A percentile compares a stretch with the other conserved stretches of the same genome.
These are phyloP conservation scores for Eupsittula cactorum DNA, from an alignment of 2,113 vertebrate genomes.

Conservation along the genomic window DNA sequence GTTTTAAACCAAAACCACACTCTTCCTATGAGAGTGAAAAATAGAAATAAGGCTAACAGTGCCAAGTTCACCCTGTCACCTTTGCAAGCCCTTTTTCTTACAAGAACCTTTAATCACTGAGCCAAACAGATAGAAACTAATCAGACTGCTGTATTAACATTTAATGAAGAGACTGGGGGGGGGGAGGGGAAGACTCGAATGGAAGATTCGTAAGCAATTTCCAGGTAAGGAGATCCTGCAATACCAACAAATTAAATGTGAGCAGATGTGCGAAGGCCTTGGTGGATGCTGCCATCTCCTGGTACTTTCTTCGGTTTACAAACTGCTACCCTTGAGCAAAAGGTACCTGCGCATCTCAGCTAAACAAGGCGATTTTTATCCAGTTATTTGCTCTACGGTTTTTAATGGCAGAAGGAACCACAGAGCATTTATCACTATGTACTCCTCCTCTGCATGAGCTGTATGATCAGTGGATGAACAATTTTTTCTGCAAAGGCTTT, in stretches of 20 bases:
- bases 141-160: background rate
- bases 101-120: background rate
- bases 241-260: background rate
- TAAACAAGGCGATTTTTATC: background rate
- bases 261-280: background rate
- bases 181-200: fast-evolving
- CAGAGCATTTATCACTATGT: background rate
- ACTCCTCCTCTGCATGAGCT: background rate
- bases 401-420: background rate
- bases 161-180: too few relatives aligned
- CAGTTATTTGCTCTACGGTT: background rate
- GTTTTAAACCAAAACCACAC: background rate
- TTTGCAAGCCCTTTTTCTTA: background rate
- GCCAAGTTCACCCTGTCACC: background rate
- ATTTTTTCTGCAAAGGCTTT: background rate
- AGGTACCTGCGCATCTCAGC: background rate
- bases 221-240: background rate
- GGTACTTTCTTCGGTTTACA: background rate
- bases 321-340: background rate
- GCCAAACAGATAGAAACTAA: background rate
- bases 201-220: background rate
- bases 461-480: background rate
- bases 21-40: background rate
- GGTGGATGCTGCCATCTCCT: constrained; percentile 65
- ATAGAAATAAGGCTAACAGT: background rate